Base-by-base conservation (phyloP, 2,888 invertebrate genomes). In the Acrocera orbiculus region DNA sequence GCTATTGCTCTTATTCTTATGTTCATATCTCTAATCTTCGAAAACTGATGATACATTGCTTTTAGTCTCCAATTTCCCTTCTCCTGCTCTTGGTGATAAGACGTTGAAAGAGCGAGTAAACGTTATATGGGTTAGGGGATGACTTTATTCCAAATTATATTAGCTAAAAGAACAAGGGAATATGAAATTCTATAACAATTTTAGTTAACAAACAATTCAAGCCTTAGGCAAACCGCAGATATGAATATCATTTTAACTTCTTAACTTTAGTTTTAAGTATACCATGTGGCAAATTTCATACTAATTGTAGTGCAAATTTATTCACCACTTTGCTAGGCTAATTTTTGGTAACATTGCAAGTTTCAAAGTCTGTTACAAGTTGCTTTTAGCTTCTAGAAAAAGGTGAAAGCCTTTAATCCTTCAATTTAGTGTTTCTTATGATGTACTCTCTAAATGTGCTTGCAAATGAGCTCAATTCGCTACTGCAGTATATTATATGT, bases 1-100 rank as follows among this genome's bases (percentile, higher is more conserved):
- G 40, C 45, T 40, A n/a, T n/a, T n/a, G n/a, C n/a, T n/a, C n/a
- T 38, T 42, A 34, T 40, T 35, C 34, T 38, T 32, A 30, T 36
- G 37, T 41, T 42, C 41, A 43, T 45, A 45, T 43, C 39, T 41
- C 35, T 39, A 38, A 43, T 43, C 43, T 44, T 39, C 40, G 38
- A 38, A 43, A 45, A 45, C 41, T 44, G 45, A 45, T 45, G 45
- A 45, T 45, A 36, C 42, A 45, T 43, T 42, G 42, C 39, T 43
- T 45, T 43, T 38, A 14, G 32, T 26, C 19, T 17, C 11, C 14
- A 33, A 33, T 20, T 33, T 16, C 19, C 33, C n/a, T n/a, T n/a
- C 7, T 19, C n/a, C 7, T 17, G 19, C 10, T 19, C 5, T 26
- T 5, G 20, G 4, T 6, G n/a, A 7, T 20, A 2, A 4, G 13